These are phyloP conservation scores for Taphrorychus bicolor DNA, from an alignment of 2,888 invertebrate species.

Conservation along the genomic window DNA sequence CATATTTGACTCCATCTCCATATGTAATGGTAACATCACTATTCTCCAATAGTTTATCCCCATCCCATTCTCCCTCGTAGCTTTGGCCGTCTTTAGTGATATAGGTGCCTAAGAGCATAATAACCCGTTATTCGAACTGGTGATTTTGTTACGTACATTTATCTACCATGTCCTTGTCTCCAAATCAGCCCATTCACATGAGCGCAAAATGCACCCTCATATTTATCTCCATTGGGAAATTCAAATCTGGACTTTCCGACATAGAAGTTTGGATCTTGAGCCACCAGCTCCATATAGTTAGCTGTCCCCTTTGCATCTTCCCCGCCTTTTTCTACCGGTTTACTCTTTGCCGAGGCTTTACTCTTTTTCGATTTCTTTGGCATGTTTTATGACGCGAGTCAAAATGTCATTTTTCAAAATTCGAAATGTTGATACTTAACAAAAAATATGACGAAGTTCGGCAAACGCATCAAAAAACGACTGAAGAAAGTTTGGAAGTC, in stretches of 20 bases:
- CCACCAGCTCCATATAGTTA: constrained; percentile 10
- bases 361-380: constrained; percentile 21
- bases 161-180: constrained; percentile 52
- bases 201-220: constrained; percentile 66
- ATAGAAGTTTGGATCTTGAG: constrained; percentile 45
- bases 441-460: too few relatives aligned
- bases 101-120: constrained; percentile 63
- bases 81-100: constrained; percentile 66
- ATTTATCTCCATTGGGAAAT: constrained; percentile 66
- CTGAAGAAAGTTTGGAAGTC: too few relatives aligned
- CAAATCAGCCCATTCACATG: constrained; percentile 61
- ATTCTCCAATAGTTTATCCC: constrained; percentile 61
- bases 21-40: constrained; percentile 47
- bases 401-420: too few relatives aligned
- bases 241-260: constrained; percentile 59
- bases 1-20: constrained; percentile 62
- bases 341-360: too few relatives aligned
- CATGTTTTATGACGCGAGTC: constrained; percentile 2
- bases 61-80: constrained; percentile 66
- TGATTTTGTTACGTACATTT: too few relatives aligned
- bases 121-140: too few relatives aligned
- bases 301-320: too few relatives aligned
- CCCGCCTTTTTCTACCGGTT: too few relatives aligned
- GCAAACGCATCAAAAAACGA: too few relatives aligned
- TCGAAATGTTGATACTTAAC: too few relatives aligned